Base-by-base conservation (phyloP, 1,140 invertebrate genomes). In the Vanessa atalanta region DNA sequence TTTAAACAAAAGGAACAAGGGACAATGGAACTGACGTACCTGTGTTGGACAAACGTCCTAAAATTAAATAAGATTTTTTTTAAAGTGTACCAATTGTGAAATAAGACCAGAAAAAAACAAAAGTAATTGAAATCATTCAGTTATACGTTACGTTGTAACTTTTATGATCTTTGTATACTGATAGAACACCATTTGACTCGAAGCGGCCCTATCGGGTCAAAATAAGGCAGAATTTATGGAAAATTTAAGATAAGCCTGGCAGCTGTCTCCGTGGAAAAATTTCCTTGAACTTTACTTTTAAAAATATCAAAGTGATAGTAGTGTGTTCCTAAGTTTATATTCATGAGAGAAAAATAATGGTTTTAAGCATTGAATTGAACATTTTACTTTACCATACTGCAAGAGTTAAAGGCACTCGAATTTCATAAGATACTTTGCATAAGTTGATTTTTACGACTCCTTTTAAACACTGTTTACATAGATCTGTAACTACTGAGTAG, bases 221-320 rank as follows among this genome's bases (percentile, higher is more conserved):
- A 69, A 69, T 69, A 69, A 48, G 31, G 43, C 37, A 37, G 60
- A 60, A 69, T 69, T 69, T 60, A 69, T 69, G 53, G 67, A 69
- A 69, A 61, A 69, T 53, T 69, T 55, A 14, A 60, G 67, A 60
- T 69, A 69, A 69, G 78, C 76, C 79, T 73, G 70, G 71, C 70
- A 12, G 70, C 70, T 60, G 50, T 71, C 67, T 66, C 63, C 31
- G 60, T 55, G 67, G 37, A 47, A 69, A 57, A 69, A 60, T 55
- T 68, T 26, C 55, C 37, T 69, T 60, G 43, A 61, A 69, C 50
- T 68, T 57, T 60, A 16, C 51, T 60, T 69, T 69, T 55, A 69
- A 60, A 57, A 57, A 61, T 61, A 31, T 61, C 31, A 12, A 61
- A 61, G 14, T 37, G 20, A 61, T 61, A 61, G 57, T 61, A 37